Percentiles rank a stretch among this genome's conserved stretches.
Evolutionary conservation across 1,140 invertebrate species (phyloP).

Genomic region (Aphaenogaster rudis): DNA sequence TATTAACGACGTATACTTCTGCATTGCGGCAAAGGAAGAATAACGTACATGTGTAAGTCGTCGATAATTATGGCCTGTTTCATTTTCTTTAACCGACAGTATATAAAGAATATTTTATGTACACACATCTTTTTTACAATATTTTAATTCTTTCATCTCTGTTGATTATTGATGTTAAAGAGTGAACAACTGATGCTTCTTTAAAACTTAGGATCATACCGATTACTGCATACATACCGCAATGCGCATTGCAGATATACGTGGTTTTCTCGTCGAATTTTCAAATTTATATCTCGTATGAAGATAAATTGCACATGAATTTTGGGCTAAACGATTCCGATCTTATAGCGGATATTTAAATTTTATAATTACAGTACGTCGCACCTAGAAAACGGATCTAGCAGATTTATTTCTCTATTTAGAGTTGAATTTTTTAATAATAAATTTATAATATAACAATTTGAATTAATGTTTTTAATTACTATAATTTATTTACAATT

Average conservation of each 20-base stretch:
- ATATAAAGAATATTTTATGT: neutral
- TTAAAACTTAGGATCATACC: neutral
- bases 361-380: neutral
- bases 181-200: neutral
- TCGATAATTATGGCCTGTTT: conserved; percentile 4
- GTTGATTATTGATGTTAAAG: neutral
- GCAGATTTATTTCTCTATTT: conserved; percentile 6
- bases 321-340: neutral
- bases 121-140: neutral
- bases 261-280: neutral
- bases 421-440: neutral
- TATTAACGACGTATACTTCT: conserved; percentile 26
- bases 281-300: neutral
- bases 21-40: conserved; percentile 44
- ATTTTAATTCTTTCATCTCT: neutral
- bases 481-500: neutral
- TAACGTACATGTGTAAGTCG: neutral
- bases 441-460: neutral
- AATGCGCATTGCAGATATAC: conserved; percentile 40
- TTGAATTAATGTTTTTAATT: conserved; percentile 20
- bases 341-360: neutral
- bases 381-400: neutral
- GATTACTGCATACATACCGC: conserved; percentile 14
- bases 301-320: conserved; percentile 5
- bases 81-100: neutral